Percentiles rank a stretch among this genome's conserved stretches.
These are phyloP conservation scores for Saccostrea echinata DNA, from an alignment of 1,140 invertebrate species.

Conservation along the genomic window DNA sequence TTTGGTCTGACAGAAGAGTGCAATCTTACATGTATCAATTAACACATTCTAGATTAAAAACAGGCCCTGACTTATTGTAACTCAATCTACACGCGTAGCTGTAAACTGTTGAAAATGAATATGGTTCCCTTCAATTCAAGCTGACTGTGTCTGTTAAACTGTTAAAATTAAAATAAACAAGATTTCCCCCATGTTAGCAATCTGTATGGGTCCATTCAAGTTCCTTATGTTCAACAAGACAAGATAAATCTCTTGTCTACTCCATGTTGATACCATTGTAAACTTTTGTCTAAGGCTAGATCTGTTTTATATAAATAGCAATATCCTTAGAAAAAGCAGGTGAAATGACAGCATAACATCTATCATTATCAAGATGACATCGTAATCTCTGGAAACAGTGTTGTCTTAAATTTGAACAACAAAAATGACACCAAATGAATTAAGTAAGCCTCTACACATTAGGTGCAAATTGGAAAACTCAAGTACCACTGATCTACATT, in stretches of 20 bases:
- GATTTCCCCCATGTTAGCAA: neutral
- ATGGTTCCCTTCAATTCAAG: neutral
- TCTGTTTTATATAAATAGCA: neutral
- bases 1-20: no score
- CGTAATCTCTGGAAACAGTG: neutral
- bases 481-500: neutral
- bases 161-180: conserved; percentile 19
- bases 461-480: neutral
- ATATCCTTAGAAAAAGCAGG: neutral
- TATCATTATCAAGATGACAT: conserved; percentile 10
- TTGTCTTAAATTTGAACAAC: neutral
- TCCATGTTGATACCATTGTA: neutral
- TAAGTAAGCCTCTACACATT: neutral
- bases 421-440: neutral
- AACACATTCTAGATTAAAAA: neutral
- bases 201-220: neutral
- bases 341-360: neutral
- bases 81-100: no score
- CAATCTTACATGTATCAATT: neutral
- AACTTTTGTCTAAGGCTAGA: neutral
- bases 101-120: no score
- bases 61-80: no score
- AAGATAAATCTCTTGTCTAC: neutral
- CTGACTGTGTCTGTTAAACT: neutral
- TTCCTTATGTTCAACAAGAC: neutral